Base-by-base conservation (phyloP, 2,888 invertebrate species). In the Actias luna region DNA sequence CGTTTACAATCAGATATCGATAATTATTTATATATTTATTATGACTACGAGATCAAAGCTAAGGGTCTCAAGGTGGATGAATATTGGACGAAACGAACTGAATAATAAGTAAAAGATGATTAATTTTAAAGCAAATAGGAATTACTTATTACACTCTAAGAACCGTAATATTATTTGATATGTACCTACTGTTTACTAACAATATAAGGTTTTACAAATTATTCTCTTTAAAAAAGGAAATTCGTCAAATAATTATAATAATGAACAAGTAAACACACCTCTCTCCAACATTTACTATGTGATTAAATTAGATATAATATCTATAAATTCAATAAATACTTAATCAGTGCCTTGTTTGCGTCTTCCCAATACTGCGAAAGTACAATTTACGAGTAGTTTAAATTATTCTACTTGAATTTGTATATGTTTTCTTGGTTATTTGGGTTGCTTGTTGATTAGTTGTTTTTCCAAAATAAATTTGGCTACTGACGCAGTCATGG, bases 321-420 rank as follows among this genome's bases (percentile, higher is more conserved):
- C 29, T n/a, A 55, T 55, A 55, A 55, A 29, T 29, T 29, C 18
- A 55, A 29, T 55, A 5, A 55, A 16, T 55, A 29, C 29, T 55
- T 55, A 55, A 55, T 55, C 55, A 55, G 29, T 55, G 55, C 55
- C 55, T 55, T 55, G 29, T 55, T 55, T 55, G 29, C 55, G 55
- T 55, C 55, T 55, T 55, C 55, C 29, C 55, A 8, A 29, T 55
- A 55, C 29, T 22, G 29, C 29, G 55, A 55, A 55, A 29, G 29
- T 55, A 29, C 29, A 29, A 55, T 55, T 55, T 55, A 55, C 55
- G 55, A 55, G 55, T 55, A n/a, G 29, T n/a, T 55, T 29, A 55
- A 29, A 55, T 55, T 55, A 55, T 55, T 55, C 16, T 7, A 55
- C 5, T 55, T 29, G 29, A 29, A 55, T 55, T 29, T 55, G 55